Evolutionary conservation across 2,888 invertebrate genomes (phyloP).

Genomic region (Morpho helenor): DNA sequence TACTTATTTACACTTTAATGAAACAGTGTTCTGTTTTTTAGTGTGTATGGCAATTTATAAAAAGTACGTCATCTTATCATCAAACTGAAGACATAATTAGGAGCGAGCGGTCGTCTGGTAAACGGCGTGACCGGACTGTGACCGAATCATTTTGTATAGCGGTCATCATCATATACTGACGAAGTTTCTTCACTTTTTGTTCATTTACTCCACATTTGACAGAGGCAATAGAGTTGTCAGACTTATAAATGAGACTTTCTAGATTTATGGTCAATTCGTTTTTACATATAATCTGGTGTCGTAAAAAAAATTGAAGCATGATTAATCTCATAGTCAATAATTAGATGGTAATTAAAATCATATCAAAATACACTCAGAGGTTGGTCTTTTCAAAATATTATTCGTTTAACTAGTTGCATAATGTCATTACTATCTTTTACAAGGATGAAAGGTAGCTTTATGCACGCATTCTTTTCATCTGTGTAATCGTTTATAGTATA

Average conservation of each 20-base stretch:
- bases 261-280: conserved; percentile 9
- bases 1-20: no score
- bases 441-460: no score
- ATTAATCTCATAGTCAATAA: background rate
- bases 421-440: no score
- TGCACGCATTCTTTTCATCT: no score
- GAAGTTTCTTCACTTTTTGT: conserved; percentile 33
- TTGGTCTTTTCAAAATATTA: no score
- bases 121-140: conserved; percentile 66
- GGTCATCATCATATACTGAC: conserved; percentile 50
- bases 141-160: conserved; percentile 65
- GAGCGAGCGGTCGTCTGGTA: conserved; percentile 45
- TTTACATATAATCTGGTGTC: background rate
- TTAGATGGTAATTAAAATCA: no score
- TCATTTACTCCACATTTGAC: conserved; percentile 29
- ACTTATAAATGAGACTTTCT: conserved; percentile 21
- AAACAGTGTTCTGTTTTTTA: no score
- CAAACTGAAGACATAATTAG: conserved; percentile 47
- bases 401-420: no score
- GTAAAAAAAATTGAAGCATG: conserved; percentile 17
- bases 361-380: no score
- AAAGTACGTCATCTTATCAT: conserved; percentile 23
- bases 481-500: no score
- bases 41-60: conserved; percentile 23
- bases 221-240: conserved; percentile 19